Percentiles rank a stretch among this genome's conserved stretches.
Conservation (phyloP, 2,113 vertebrate species). For the Malaclemys terrapin region DNA sequence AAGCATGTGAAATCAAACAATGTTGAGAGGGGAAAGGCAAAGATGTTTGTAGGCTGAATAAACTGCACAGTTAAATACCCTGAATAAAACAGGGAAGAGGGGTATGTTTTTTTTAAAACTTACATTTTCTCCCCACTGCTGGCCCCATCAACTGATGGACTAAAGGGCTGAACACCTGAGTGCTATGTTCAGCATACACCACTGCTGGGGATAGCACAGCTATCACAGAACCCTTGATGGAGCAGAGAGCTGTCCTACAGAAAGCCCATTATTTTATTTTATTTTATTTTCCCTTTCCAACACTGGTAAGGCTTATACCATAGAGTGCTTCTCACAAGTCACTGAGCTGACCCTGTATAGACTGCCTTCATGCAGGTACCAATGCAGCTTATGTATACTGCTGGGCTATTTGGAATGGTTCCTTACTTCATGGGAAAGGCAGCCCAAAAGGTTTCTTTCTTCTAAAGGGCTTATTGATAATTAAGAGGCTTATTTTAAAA, state of each 20-base stretch:
- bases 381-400: not conserved
- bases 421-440: not conserved
- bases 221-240: not conserved
- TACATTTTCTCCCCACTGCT: not conserved
- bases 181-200: not conserved
- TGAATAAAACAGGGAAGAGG: not conserved
- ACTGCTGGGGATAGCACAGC: rapidly evolving
- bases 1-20: not conserved
- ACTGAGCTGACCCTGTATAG: not conserved
- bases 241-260: not conserved
- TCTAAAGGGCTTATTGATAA: not conserved
- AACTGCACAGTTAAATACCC: not conserved
- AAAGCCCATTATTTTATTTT: not conserved
- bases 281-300: not conserved
- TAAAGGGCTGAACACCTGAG: not conserved
- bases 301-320: not conserved
- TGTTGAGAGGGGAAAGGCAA: not conserved
- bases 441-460: not conserved
- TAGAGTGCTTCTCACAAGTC: not conserved
- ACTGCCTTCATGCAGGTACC: not conserved
- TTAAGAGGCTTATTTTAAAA: constrained; percentile 5
- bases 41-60: not conserved
- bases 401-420: not conserved
- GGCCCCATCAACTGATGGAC: not conserved
- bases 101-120: not conserved